Conservation (phyloP, 2,797 vertebrate genomes). For the Picus viridis region DNA sequence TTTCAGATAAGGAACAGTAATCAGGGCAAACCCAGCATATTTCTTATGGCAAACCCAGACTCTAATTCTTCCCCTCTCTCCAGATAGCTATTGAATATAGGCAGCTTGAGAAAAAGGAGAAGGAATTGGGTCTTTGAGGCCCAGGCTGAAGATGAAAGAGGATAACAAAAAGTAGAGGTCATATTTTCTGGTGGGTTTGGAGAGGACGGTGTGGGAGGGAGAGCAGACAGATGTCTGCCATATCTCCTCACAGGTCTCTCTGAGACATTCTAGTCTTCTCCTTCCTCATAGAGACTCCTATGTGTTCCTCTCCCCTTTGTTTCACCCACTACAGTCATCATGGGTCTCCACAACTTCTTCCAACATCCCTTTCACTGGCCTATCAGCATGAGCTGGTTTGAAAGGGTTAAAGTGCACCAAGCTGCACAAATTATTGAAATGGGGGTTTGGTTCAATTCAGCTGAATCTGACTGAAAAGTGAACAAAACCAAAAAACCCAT, state of each 20-base stretch:
- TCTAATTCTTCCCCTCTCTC: neutral
- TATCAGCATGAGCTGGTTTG: neutral
- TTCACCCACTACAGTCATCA: neutral
- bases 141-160: neutral
- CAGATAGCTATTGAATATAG: neutral
- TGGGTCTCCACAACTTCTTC: neutral
- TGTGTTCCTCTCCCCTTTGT: neutral
- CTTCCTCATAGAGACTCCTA: neutral
- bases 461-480: neutral
- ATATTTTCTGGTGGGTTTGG: neutral
- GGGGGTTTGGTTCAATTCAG: neutral
- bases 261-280: neutral
- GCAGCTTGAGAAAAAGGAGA: neutral
- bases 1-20: neutral
- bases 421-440: neutral
- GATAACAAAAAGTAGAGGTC: neutral
- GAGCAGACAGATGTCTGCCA: neutral
- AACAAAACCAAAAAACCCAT: neutral
- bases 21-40: accelerated
- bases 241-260: neutral
- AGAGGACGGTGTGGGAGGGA: neutral
- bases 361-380: neutral
- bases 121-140: neutral
- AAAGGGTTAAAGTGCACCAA: neutral
- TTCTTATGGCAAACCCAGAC: neutral